Conservation (phyloP, 2,888 invertebrate genomes). For the Saturnia pavonia region DNA sequence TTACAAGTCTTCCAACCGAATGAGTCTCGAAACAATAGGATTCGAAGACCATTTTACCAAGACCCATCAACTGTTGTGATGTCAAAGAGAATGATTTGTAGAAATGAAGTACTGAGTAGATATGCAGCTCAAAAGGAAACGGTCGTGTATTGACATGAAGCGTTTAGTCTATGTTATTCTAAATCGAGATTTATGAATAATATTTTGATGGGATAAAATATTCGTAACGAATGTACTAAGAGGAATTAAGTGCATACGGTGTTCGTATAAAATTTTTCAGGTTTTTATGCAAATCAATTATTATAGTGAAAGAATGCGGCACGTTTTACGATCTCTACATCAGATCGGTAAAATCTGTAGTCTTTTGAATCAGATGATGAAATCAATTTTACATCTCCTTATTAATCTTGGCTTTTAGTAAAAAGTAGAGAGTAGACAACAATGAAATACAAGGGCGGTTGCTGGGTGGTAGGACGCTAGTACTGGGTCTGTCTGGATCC, state of each 20-base stretch:
- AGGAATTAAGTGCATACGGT: neutral
- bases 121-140: neutral
- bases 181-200: constrained; percentile 16
- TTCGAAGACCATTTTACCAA: constrained; percentile 17
- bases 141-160: constrained; percentile 15
- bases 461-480: too few species aligned
- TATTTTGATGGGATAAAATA: constrained; percentile 14
- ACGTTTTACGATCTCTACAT: too few species aligned
- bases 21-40: constrained; percentile 29
- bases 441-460: too few species aligned
- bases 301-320: too few species aligned
- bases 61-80: constrained; percentile 15
- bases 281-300: too few species aligned
- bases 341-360: too few species aligned
- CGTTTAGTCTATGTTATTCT: constrained; percentile 14
- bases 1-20: constrained; percentile 27
- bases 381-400: too few species aligned
- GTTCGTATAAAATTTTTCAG: too few species aligned
- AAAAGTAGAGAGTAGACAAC: too few species aligned
- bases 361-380: too few species aligned
- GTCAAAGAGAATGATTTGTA: neutral
- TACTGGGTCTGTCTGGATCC: too few species aligned
- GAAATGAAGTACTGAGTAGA: neutral
- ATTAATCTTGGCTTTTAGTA: too few species aligned
- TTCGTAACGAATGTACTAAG: neutral